Evolutionary conservation across 2,888 invertebrate genomes (phyloP), one percentile per base, ranked within the genome.

Genomic region (Oscheius onirici): DNA sequence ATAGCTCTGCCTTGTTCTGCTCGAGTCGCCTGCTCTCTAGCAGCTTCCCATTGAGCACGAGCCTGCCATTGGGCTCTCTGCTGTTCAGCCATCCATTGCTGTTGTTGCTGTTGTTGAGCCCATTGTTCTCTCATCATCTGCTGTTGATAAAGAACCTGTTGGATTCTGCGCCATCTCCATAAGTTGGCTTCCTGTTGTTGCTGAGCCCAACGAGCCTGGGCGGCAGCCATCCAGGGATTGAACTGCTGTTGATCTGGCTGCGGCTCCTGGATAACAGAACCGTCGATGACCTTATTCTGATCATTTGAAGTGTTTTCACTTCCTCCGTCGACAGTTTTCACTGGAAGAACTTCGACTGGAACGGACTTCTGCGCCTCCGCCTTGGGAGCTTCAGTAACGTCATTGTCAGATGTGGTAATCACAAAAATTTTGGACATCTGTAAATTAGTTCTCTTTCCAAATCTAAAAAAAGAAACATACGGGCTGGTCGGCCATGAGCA

Each of bases 1-100:
- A 24, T 52, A 17, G 15, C 51, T 8, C 63, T 20, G 46, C 24
- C 17, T 11, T 46, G 49, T 34, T 52, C 46, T 43, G 44, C 67
- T 28, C 52, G 17, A 28, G 54, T 54, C 51, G 46, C 52, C n/a
- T 63, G 24, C 11, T 63, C 63, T 26, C 71, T 24, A 24, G 66
- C 66, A 17, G 58, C 28, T 55, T 68, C 67, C 67, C 67, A 68
- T 26, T 68, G 67, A 17, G 67, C 67, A n/a, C 67, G 54, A 41
- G 67, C 63, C 8, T 26, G 10, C 49, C 26, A 26, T 11, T 46
- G 44, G n/a, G 61, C 61, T 26, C 49, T 55, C 26, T 28, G 51
- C 51, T 65, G 65, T 15, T 65, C 28, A 20, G 44, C 54, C 41
- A 40, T 22, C 26, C 11, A 26, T 11, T 17, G 20, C 22, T 66